Base-by-base conservation (phyloP, 2,113 vertebrate genomes). In the Salvelinus sp. region DNA sequence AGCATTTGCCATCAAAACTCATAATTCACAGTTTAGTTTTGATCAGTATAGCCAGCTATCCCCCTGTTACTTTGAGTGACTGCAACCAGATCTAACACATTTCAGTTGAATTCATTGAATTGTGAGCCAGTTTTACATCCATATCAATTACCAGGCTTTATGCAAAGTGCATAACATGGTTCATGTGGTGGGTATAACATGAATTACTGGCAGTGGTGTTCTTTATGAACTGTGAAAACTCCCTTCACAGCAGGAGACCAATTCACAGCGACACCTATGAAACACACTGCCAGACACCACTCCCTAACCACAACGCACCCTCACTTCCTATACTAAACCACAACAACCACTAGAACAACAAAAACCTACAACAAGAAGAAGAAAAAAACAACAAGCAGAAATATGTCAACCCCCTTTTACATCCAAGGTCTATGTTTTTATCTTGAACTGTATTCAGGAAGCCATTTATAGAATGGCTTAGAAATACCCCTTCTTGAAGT, bases 141-240 rank as follows among this genome's bases (percentile, higher is more conserved):
- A 33, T 64, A 79, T 79, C 69, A 83, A 73, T 87, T 65, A 64
- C 70, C 38, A 44, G 38, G 47, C 72, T 73, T 65, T 62, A 38
- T 38, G 38, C 38, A 72, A 66, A 18, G 50, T 73, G 62, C 38
- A 33, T 73, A 76, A 73, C 38, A 63, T 62, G 70, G 76, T 66
- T 78, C 78, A 76, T 73, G 73, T 30, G 67, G 64, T 44, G 25
- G 65, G 73, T 54, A 33, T 12, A 76, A 20, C 54, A 5, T 12
- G 9, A 69, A 48, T 69, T 79, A 70, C 73, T 67, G n/a, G 50
- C 54, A 12, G 54, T 77, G 86, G 20, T 73, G 63, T 73, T 81
- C 74, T 84, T 82, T 66, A 79, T 83, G 81, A 79, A 54, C 47
- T 81, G 75, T 80, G 78, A 83, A 81, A 79, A 65, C 68, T 75